Evolutionary conservation across 2,797 vertebrate species (phyloP).

Genomic region (Sciurus carolinensis): DNA sequence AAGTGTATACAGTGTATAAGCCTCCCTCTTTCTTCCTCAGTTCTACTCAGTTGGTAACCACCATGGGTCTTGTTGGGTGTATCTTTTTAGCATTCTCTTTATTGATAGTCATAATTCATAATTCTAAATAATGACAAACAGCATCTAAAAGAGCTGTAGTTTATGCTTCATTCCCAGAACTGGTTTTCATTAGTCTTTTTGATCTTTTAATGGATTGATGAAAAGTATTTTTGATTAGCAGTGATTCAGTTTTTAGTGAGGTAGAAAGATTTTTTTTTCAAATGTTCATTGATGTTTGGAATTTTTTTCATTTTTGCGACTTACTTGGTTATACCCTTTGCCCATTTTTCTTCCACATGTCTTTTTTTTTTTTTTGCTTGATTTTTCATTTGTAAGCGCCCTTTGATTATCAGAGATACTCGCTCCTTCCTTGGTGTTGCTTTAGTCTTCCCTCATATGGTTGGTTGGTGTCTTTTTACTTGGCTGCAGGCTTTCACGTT

Average conservation of each 20-base stretch:
- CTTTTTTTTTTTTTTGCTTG: neutral
- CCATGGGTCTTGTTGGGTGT: neutral
- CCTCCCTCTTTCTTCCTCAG: neutral
- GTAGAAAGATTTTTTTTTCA: neutral
- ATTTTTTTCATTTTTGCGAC: neutral
- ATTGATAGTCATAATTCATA: neutral
- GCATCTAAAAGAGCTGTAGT: neutral
- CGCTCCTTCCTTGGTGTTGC: neutral
- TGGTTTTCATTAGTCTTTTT: constrained; percentile 5
- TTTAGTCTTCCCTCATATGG: neutral
- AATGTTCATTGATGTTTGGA: constrained; percentile 1
- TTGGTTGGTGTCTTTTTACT: neutral
- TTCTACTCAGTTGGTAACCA: neutral
- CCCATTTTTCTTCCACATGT: neutral
- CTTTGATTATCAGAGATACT: neutral
- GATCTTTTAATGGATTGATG: constrained; percentile 7
- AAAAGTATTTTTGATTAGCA: constrained; percentile 50
- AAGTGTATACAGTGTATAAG: neutral
- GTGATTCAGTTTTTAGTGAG: constrained; percentile 31
- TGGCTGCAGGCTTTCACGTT: neutral
- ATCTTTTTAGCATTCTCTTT: neutral
- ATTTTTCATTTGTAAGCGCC: neutral
- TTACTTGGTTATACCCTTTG: neutral
- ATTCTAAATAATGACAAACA: neutral
- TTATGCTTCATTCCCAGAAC: neutral